These are phyloP conservation scores for Lerema accius DNA, from an alignment of 1,140 invertebrate species.

Conservation along the genomic window DNA sequence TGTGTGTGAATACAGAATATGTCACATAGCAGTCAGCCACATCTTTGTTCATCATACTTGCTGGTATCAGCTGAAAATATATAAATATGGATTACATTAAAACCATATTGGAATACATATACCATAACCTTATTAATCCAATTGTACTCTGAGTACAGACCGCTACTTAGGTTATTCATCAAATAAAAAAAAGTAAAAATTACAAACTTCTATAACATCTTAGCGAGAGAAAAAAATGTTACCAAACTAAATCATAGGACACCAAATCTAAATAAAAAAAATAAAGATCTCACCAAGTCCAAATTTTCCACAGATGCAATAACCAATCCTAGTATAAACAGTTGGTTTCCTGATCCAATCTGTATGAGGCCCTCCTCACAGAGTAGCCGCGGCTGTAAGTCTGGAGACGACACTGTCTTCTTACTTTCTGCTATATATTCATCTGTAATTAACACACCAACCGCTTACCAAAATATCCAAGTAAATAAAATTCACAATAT, in stretches of 20 bases:
- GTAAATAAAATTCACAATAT: too few relatives aligned
- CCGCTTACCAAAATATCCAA: too few relatives aligned
- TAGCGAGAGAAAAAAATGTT: too few relatives aligned
- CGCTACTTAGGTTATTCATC: too few relatives aligned
- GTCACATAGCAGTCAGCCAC: constrained; percentile 54
- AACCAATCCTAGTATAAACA: constrained; percentile 65
- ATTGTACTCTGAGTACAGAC: too few relatives aligned
- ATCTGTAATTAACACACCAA: constrained; percentile 57
- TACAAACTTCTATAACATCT: too few relatives aligned
- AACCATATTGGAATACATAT: too few relatives aligned
- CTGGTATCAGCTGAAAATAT: constrained; percentile 57
- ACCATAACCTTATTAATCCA: too few relatives aligned
- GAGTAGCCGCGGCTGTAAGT: constrained; percentile 59
- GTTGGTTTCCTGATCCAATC: constrained; percentile 57
- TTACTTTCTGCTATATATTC: constrained; percentile 73
- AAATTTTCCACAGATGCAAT: constrained; percentile 70
- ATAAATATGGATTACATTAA: constrained; percentile 2
- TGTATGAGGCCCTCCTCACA: constrained; percentile 74
- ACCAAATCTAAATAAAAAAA: constrained; percentile 7
- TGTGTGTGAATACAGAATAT: constrained; percentile 72
- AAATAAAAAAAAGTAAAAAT: too few relatives aligned
- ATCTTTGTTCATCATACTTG: constrained; percentile 37
- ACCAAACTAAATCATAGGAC: too few relatives aligned
- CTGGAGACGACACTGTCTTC: constrained; percentile 55
- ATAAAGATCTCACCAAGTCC: constrained; percentile 61